Conservation (phyloP, 2,797 vertebrate genomes). For the Clarias platycephalus region DNA sequence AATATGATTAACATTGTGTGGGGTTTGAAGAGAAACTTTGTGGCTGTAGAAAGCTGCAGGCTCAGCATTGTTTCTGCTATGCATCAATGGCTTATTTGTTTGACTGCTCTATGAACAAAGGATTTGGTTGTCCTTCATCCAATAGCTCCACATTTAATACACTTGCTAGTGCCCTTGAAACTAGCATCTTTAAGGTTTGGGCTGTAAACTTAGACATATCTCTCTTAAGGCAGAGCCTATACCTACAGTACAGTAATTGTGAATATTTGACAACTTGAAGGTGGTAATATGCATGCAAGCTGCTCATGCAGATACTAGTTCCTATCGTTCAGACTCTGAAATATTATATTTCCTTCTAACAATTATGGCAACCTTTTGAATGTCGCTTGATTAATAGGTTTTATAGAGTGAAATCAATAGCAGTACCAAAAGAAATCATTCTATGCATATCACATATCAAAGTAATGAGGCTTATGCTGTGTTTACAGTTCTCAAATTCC, state of each 20-base stretch:
- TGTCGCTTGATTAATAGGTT: not conserved
- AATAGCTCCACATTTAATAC: constrained; percentile 40
- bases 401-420: constrained; percentile 14
- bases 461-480: constrained; percentile 20
- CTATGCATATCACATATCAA: constrained; percentile 19
- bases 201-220: not conserved
- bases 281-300: not conserved
- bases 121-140: constrained; percentile 59
- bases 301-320: not conserved
- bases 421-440: not conserved
- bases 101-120: constrained; percentile 60
- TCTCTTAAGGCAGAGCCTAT: not conserved
- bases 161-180: constrained; percentile 15
- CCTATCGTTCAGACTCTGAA: not conserved
- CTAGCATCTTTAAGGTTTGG: not conserved
- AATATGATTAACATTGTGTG: constrained; percentile 63
- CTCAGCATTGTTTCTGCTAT: constrained; percentile 64
- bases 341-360: not conserved
- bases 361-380: not conserved
- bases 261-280: not conserved
- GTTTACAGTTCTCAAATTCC: constrained; percentile 28
- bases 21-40: constrained; percentile 56
- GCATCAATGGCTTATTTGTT: constrained; percentile 70
- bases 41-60: constrained; percentile 61
- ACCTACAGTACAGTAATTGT: not conserved